Evolutionary conservation across 2,113 vertebrate genomes (phyloP).

Genomic region (Cettia cetti): DNA sequence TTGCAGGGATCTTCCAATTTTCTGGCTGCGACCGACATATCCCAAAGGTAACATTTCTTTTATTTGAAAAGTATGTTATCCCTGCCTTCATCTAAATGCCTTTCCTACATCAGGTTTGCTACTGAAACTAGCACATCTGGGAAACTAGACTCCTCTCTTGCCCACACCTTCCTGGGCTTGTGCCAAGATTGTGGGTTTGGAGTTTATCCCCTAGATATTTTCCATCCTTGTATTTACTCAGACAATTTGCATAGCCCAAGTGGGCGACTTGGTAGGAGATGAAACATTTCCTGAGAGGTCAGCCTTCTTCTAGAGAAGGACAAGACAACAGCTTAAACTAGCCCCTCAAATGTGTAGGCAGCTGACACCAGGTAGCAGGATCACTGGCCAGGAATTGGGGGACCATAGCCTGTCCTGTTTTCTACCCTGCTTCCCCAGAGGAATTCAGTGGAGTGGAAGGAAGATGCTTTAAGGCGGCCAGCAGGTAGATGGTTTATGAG

Average conservation of each 20-base stretch:
- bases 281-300: not conserved
- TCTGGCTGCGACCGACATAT: slow-evolving; percentile 86
- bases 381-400: not conserved
- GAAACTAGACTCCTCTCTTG: not conserved
- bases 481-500: not conserved
- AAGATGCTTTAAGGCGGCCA: not conserved
- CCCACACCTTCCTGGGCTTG: not conserved
- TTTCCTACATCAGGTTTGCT: not conserved
- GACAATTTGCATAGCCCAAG: not conserved
- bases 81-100: not conserved
- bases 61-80: not conserved
- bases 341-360: not conserved
- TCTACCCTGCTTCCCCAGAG: not conserved
- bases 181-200: not conserved
- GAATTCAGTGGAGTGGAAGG: not conserved
- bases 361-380: not conserved
- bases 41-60: slow-evolving; percentile 80
- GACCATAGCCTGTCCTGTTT: not conserved
- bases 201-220: not conserved
- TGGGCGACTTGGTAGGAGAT: not conserved
- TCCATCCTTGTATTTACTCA: not conserved
- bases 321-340: not conserved
- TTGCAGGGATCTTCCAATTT: slow-evolving; percentile 86
- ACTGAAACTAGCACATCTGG: not conserved
- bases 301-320: not conserved